These are phyloP conservation scores for Heliconius congener DNA, from an alignment of 1,140 invertebrate species.

Conservation along the genomic window DNA sequence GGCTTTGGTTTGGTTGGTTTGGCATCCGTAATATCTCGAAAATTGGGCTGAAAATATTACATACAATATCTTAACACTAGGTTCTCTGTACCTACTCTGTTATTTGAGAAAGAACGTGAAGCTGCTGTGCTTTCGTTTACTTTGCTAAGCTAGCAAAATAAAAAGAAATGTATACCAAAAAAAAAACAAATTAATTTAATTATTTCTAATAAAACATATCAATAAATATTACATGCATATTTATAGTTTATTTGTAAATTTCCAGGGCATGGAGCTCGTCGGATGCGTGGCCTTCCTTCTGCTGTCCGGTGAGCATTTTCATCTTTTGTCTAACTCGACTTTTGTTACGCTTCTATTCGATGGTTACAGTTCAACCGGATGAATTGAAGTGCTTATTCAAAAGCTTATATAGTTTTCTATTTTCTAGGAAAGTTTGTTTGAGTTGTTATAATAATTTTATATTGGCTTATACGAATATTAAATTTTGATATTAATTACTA, in stretches of 20 bases:
- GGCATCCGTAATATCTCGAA: too few species aligned
- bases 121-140: too few species aligned
- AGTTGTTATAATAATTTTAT: background rate
- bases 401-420: background rate
- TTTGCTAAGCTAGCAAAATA: too few species aligned
- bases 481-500: background rate
- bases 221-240: background rate
- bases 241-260: background rate
- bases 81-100: too few species aligned
- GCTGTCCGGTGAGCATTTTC: constrained; percentile 39
- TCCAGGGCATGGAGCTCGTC: constrained; percentile 38
- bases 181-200: too few species aligned
- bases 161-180: too few species aligned
- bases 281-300: constrained; percentile 32
- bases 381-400: background rate
- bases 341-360: background rate
- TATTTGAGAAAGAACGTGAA: too few species aligned
- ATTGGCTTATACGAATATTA: background rate
- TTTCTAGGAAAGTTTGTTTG: background rate
- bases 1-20: too few species aligned
- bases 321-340: constrained; percentile 20
- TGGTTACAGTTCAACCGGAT: constrained; percentile 3
- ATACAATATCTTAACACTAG: too few species aligned
- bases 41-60: too few species aligned
- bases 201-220: too few species aligned